A percentile compares a stretch with the other conserved stretches of the same genome.
Conservation (phyloP, 2,888 invertebrate species). For the Lasioglossum vierecki region DNA sequence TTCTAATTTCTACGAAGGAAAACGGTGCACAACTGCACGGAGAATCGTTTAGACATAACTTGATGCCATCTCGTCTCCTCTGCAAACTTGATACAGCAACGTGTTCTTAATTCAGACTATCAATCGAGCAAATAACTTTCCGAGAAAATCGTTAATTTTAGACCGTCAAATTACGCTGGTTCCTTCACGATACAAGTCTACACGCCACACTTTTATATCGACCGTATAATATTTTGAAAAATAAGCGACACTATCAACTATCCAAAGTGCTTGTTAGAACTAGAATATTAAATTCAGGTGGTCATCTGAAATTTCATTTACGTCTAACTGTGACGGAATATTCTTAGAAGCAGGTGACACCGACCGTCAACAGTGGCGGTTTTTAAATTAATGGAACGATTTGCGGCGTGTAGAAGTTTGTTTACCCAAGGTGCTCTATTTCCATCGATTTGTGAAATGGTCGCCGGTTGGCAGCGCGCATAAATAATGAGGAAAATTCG, state of each 20-base stretch:
- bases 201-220: neutral
- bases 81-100: neutral
- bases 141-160: neutral
- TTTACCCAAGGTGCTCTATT: neutral
- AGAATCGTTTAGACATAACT: neutral
- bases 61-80: neutral
- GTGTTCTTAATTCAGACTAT: neutral
- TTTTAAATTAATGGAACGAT: neutral
- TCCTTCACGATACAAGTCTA: neutral
- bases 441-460: neutral
- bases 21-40: neutral
- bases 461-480: neutral
- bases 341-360: neutral
- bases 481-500: slow-evolving; percentile 6
- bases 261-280: neutral
- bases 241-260: neutral
- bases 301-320: neutral
- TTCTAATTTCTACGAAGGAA: neutral
- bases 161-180: neutral
- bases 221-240: neutral
- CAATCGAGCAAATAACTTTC: neutral
- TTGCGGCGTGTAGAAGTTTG: neutral
- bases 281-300: neutral
- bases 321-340: neutral
- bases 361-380: neutral